Evolutionary conservation across 2,113 vertebrate genomes (phyloP).

Genomic region (Dipodomys spectabilis): DNA sequence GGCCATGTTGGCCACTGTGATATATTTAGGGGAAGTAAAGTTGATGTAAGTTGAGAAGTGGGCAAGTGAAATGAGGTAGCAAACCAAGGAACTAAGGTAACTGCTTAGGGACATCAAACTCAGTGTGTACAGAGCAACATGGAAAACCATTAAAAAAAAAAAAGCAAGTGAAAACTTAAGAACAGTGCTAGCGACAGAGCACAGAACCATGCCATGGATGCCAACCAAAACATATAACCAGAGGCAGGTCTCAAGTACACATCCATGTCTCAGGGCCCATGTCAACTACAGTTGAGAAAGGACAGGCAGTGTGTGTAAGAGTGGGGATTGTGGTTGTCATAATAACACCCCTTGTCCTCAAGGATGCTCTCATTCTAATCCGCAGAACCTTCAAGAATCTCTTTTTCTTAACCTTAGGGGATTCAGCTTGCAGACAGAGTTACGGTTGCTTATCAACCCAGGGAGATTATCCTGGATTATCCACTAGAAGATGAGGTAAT

Average conservation of each 20-base stretch:
- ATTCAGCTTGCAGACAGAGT: background rate
- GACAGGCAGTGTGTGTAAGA: background rate
- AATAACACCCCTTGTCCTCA: background rate
- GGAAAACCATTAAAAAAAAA: background rate
- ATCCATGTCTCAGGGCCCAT: background rate
- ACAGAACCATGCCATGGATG: background rate
- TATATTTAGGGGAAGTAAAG: background rate
- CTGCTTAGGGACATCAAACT: background rate
- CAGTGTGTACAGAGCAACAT: background rate
- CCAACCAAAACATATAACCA: background rate
- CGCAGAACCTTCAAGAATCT: background rate
- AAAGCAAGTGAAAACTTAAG: background rate
- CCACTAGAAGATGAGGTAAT: background rate
- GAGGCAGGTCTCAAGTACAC: background rate
- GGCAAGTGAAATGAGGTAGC: background rate
- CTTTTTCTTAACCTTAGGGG: background rate
- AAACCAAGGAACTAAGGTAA: background rate
- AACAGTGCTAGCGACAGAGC: background rate
- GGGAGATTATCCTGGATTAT: background rate
- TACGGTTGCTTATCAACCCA: background rate
- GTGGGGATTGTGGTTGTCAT: background rate
- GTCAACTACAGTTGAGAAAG: background rate
- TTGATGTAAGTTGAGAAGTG: background rate
- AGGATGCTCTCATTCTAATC: background rate
- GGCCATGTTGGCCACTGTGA: background rate